These are phyloP conservation scores for Solen grandis DNA, from an alignment of 1,140 invertebrate species.

Conservation along the genomic window DNA sequence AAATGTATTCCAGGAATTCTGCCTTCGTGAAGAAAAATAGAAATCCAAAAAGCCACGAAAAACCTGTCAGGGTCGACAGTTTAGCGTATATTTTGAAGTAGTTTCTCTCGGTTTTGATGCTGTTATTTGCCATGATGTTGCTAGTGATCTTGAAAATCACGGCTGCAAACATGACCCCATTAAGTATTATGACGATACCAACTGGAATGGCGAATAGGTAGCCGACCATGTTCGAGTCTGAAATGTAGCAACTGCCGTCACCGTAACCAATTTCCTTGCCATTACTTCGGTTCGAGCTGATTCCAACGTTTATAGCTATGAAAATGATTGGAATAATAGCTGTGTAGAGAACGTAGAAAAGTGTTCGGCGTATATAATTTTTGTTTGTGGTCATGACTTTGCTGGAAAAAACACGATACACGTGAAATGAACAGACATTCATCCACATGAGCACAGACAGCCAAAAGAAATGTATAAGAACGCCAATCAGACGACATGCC, in stretches of 20 bases:
- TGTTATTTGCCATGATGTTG: background rate
- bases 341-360: conserved; percentile 1
- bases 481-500: conserved; percentile 83
- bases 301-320: background rate
- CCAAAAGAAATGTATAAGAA: conserved; percentile 94
- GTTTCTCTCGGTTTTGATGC: conserved; percentile 5
- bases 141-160: conserved; percentile 4
- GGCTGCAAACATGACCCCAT: conserved; percentile 20
- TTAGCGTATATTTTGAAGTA: conserved; percentile 30
- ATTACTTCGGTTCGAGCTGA: background rate
- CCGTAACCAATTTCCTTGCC: conserved; percentile 31
- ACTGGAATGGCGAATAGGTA: conserved; percentile 27
- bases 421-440: conserved; percentile 90
- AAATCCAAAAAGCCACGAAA: conserved; percentile 48
- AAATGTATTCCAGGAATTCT: conserved; percentile 10
- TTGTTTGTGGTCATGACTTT: background rate
- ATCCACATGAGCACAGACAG: conserved; percentile 96
- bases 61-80: conserved; percentile 44
- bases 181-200: conserved; percentile 11
- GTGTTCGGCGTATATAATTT: background rate
- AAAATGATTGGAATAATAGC: background rate
- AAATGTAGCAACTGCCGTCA: conserved; percentile 20
- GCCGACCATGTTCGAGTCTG: background rate
- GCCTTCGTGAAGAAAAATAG: conserved; percentile 18
- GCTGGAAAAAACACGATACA: conserved; percentile 81